Evolutionary conservation across 2,113 vertebrate genomes (phyloP).

Genomic region (Ochotona curzoniae): DNA sequence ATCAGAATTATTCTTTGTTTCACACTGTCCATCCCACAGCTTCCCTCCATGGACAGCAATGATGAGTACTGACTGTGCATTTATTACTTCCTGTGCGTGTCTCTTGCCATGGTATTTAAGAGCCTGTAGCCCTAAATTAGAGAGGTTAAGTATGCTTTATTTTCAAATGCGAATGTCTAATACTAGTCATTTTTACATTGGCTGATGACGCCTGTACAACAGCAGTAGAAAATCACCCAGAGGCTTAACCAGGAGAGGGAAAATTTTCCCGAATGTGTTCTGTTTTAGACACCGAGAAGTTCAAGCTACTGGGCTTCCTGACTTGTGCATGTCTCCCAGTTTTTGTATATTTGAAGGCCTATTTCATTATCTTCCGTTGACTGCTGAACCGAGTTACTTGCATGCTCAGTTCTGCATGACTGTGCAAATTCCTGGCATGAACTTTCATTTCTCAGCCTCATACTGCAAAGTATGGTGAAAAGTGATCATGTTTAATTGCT

Average conservation of each 20-base stretch:
- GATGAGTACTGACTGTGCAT: not conserved
- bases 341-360: constrained; percentile 40
- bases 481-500: constrained; percentile 69
- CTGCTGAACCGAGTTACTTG: constrained; percentile 71
- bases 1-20: not conserved
- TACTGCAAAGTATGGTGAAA: constrained; percentile 54
- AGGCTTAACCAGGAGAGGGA: not conserved
- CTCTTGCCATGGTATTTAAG: not conserved
- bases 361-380: constrained; percentile 47
- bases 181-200: not conserved
- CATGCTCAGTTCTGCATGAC: constrained; percentile 63
- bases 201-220: not conserved
- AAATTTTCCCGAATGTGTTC: constrained; percentile 13
- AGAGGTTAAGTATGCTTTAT: not conserved
- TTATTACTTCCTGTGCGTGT: not conserved
- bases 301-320: not conserved
- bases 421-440: constrained; percentile 69
- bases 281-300: constrained; percentile 10
- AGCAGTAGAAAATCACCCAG: not conserved
- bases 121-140: not conserved
- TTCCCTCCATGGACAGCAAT: not conserved
- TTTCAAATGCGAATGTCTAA: not conserved
- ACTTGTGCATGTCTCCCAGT: not conserved
- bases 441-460: constrained; percentile 68
- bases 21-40: not conserved